Conservation (phyloP, 2,888 invertebrate species). For the Bibio marci region DNA sequence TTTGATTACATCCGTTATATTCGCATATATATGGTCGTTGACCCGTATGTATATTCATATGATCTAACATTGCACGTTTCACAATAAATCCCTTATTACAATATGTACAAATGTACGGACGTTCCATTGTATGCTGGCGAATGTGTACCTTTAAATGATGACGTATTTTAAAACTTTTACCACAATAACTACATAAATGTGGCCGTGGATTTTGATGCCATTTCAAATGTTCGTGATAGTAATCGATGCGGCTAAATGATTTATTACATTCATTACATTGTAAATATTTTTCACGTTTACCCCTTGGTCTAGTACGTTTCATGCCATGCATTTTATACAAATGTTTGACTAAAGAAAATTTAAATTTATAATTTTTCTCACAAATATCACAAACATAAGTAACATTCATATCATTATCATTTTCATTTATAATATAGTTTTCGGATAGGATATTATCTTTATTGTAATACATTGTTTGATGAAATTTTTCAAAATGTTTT, state of each 20-base stretch:
- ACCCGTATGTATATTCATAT: background rate
- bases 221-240: background rate
- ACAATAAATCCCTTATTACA: constrained; percentile 1
- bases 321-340: background rate
- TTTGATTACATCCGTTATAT: background rate
- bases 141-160: background rate
- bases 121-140: background rate
- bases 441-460: background rate
- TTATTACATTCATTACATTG: background rate
- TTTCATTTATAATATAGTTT: background rate
- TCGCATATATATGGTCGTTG: background rate
- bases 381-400: background rate
- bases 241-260: background rate
- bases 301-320: background rate
- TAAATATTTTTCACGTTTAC: background rate
- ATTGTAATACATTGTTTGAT: too few relatives aligned
- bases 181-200: background rate
- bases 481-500: too few relatives aligned
- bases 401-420: background rate
- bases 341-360: background rate
- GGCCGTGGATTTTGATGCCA: background rate
- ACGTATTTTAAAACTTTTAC: background rate
- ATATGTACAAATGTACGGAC: background rate
- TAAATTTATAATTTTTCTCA: background rate
- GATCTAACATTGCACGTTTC: background rate